Base-by-base conservation (phyloP, 2,797 vertebrate genomes). In the Mycteria americana region DNA sequence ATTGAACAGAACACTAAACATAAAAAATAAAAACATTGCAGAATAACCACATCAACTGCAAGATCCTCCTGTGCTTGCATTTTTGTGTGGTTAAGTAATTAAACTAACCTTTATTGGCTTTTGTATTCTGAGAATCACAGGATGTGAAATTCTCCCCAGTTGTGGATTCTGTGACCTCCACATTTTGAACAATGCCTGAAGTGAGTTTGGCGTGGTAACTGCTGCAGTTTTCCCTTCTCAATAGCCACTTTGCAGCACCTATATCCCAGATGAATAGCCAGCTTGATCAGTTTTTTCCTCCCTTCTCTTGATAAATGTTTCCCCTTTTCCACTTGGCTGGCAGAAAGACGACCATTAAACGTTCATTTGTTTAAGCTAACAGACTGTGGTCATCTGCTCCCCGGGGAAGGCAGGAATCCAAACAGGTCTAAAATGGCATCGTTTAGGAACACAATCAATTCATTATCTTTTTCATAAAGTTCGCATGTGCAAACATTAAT, bases 401-500 rank as follows among this genome's bases (percentile, higher is more conserved):
- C 86, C 0, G 2, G 91, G 86, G 96, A 97, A 78, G 48, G 94
- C 69, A 92, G 39, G 70, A 97, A 96, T 95, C 65, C 95, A 97
- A 98, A 97, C 95, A 98, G 78, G 85, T 96, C 92, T 95, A 96
- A 98, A 97, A 96, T 93, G 94, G 85, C 84, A 97, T 97, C 69
- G 2, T 97, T 98, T 97, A 96, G 91, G 95, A 97, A 96, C 84
- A 96, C 96, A 97, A 96, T 97, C 96, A 97, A 97, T 98, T 98
- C 91, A 97, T 98, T 98, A 97, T 95, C 91, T 97, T 98, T 98
- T 98, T 97, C 96, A 97, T 98, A 97, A 97, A 97, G 97, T 98
- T 98, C 23, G 7, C 88, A 92, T 97, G 96, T 96, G 96, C 70
- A 63, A 41, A 18, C 97, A 98, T 98, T 97, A 97, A 98, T 98